These are phyloP conservation scores for Microtus oregoni DNA, from an alignment of 2,113 vertebrate genomes.

Conservation along the genomic window DNA sequence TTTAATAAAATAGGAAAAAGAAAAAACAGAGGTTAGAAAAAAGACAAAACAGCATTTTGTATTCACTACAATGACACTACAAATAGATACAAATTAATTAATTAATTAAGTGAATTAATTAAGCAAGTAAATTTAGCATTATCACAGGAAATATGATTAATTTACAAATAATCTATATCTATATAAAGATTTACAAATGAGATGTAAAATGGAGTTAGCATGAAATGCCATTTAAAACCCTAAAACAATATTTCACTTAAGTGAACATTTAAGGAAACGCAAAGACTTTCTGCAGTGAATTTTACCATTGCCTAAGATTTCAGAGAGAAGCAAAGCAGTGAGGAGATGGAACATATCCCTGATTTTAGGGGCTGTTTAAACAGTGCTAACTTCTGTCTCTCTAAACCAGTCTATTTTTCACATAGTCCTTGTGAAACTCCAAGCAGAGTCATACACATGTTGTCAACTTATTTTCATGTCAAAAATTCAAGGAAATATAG, in stretches of 20 bases:
- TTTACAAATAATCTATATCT: not conserved
- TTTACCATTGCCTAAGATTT: not conserved
- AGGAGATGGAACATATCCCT: not conserved
- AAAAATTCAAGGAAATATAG: not conserved
- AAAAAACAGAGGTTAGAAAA: not conserved
- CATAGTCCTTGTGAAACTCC: not conserved
- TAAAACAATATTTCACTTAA: not conserved
- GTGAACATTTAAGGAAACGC: not conserved
- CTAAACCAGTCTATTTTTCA: not conserved
- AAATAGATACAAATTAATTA: not conserved
- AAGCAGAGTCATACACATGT: not conserved
- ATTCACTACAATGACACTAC: not conserved
- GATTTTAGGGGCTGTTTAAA: not conserved
- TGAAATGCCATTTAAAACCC: not conserved
- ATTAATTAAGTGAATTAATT: not conserved
- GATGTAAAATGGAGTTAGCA: not conserved
- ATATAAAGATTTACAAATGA: not conserved
- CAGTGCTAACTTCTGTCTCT: not conserved
- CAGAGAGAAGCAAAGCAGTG: not conserved
- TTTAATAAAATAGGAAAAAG: not conserved
- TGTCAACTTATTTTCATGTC: not conserved
- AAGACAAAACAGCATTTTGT: not conserved
- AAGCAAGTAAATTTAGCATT: not conserved
- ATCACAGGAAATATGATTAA: not conserved
- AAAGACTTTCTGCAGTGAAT: not conserved